Percentiles rank a stretch among this genome's conserved stretches.
phyloP scores from a whole-genome alignment of 2,888 invertebrate genomes.

The Hydriomena furcata region DNA sequence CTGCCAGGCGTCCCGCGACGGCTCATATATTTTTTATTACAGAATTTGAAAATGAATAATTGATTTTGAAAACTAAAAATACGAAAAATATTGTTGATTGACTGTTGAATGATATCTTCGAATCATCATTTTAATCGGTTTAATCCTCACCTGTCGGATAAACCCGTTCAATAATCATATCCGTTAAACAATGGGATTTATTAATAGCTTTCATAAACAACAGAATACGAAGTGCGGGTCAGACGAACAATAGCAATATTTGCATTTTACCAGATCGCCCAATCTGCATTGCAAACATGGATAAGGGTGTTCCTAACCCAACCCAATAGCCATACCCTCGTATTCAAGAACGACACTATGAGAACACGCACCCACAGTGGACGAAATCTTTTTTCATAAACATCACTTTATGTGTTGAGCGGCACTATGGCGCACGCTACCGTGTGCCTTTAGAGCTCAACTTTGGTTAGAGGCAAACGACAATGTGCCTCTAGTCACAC shows the following conservation, averaged over 20 bases:
- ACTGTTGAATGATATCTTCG: background rate
- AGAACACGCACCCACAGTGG: no score
- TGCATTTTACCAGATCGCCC: conserved; percentile 72
- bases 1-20: no score
- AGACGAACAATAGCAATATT: conserved; percentile 59
- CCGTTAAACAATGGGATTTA: conserved; percentile 24
- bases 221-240: conserved; percentile 27
- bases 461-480: no score
- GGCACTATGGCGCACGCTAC: no score
- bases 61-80: no score
- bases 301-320: conserved; percentile 55
- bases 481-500: no score
- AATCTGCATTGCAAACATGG: conserved; percentile 76
- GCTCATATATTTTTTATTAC: no score
- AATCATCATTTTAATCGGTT: conserved; percentile 4
- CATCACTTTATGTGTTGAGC: no score
- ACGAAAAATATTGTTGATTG: background rate
- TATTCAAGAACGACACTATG: no score
- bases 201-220: conserved; percentile 30
- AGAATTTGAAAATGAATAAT: no score
- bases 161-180: conserved; percentile 14
- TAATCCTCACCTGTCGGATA: conserved; percentile 2
- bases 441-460: no score
- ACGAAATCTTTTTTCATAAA: no score
- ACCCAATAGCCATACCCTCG: background rate